These are phyloP conservation scores for Lycocerus yunnanus DNA, from an alignment of 2,888 invertebrate genomes.

Conservation along the genomic window DNA sequence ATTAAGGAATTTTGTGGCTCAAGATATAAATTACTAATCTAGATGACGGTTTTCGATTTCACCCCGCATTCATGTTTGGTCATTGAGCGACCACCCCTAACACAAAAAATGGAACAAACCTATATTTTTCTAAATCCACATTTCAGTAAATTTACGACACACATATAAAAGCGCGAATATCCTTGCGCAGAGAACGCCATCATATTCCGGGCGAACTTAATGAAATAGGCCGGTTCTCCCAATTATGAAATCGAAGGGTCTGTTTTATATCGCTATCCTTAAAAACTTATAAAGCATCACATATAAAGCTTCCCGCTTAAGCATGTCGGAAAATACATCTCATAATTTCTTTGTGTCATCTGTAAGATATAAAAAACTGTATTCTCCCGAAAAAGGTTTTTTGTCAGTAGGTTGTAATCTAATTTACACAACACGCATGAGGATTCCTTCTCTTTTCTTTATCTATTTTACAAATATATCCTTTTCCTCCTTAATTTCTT, in stretches of 20 bases:
- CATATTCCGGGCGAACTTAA: conserved; percentile 46
- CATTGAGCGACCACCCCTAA: conserved; percentile 46
- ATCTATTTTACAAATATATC: conserved; percentile 42
- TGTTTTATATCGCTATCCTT: conserved; percentile 33
- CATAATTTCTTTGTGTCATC: conserved; percentile 36
- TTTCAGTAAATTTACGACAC: conserved; percentile 50
- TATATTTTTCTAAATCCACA: conserved; percentile 51
- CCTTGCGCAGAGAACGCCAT: conserved; percentile 38
- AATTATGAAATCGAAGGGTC: conserved; percentile 47
- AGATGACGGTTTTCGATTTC: conserved; percentile 36
- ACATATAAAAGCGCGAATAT: conserved; percentile 45
- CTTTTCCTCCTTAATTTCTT: conserved; percentile 39
- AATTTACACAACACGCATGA: conserved; percentile 42
- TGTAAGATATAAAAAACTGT: conserved; percentile 35
- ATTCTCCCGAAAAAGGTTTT: conserved; percentile 34
- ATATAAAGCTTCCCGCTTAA: conserved; percentile 29
- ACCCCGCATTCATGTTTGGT: conserved; percentile 39
- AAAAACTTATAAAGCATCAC: conserved; percentile 33
- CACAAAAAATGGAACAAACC: conserved; percentile 49
- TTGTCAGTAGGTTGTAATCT: conserved; percentile 40
- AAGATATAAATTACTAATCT: conserved; percentile 22
- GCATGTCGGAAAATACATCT: conserved; percentile 29
- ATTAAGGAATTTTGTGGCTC: conserved; percentile 20
- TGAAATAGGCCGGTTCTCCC: conserved; percentile 47
- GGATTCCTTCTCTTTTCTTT: conserved; percentile 38